Conservation (phyloP, 2,888 invertebrate genomes). For the Cylindroiulus punctatus region DNA sequence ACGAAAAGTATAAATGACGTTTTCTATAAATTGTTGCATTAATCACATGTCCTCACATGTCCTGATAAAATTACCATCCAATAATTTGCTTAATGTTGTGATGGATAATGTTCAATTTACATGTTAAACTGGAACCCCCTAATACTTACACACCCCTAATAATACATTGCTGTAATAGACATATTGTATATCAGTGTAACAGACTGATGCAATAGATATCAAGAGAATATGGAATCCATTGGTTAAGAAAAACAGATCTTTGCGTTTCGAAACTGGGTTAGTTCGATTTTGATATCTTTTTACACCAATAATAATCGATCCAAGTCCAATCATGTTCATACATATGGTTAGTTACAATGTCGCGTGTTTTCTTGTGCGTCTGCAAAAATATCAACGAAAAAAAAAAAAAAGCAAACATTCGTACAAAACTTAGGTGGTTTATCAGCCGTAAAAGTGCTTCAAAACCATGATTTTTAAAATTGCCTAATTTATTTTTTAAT, state of each 20-base stretch:
- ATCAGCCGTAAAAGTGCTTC: background rate
- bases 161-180: too few relatives aligned
- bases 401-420: background rate
- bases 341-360: background rate
- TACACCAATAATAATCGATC: background rate
- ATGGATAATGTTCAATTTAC: too few relatives aligned
- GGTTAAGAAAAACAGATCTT: background rate
- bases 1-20: background rate
- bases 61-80: too few relatives aligned
- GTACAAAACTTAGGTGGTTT: background rate
- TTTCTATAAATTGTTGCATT: too few relatives aligned
- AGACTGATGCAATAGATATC: too few relatives aligned
- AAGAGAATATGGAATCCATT: too few relatives aligned
- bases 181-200: too few relatives aligned
- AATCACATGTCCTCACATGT: too few relatives aligned
- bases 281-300: background rate
- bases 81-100: too few relatives aligned
- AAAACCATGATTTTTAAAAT: slow-evolving; percentile 39
- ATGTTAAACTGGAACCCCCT: too few relatives aligned
- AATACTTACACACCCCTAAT: too few relatives aligned
- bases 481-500: slow-evolving; percentile 44
- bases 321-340: background rate
- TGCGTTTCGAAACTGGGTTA: background rate
- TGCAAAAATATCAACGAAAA: slow-evolving; percentile 11
- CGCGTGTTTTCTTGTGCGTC: background rate